Evolutionary conservation across 2,113 vertebrate species (phyloP), one percentile per base, ranked within the genome.

Genomic region (Willisornis vidua): DNA sequence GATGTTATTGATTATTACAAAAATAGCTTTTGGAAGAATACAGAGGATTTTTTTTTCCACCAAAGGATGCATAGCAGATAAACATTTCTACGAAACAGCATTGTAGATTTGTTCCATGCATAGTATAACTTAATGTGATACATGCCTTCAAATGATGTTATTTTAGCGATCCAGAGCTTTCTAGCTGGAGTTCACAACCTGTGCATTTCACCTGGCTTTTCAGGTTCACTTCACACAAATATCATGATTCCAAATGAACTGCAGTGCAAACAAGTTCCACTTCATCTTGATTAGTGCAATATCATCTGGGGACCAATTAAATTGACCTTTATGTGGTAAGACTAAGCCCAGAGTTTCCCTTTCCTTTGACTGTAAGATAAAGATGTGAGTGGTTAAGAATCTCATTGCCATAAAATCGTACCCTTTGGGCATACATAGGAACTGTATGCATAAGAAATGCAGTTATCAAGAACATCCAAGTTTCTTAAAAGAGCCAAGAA

Each of bases 151-250:
- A 14, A 5, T 31, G 25, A 29, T 65, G 52, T 22, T 83, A 37
- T 73, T 87, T 86, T 74, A 66, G 75, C 41, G 23, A 77, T 77
- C 46, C 67, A 87, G 62, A 76, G 49, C 41, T 90, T 62, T 4
- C 58, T 76, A 74, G 19, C 41, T 81, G 17, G 22, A 52, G 61
- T 87, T 92, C 39, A 24, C 45, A 85, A 66, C 45, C 62, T 80
- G 24, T 58, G 58, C 51, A 67, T 87, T 91, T 90, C 78, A 90
- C 29, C 18, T 31, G 59, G 63, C 14, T 91, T 85, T 91, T 93
- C 59, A 71, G 63, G 78, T 85, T 96, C 71, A 86, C 24, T 90
- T 91, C 51, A 77, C 35, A 86, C 48, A 85, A 86, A 85, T 28
- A 72, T 2, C 14, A 48, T 33, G 43, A 73, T 70, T 91, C 84